phyloP scores from a whole-genome alignment of 2,113 vertebrate species.

The Baryphthengus martii region DNA sequence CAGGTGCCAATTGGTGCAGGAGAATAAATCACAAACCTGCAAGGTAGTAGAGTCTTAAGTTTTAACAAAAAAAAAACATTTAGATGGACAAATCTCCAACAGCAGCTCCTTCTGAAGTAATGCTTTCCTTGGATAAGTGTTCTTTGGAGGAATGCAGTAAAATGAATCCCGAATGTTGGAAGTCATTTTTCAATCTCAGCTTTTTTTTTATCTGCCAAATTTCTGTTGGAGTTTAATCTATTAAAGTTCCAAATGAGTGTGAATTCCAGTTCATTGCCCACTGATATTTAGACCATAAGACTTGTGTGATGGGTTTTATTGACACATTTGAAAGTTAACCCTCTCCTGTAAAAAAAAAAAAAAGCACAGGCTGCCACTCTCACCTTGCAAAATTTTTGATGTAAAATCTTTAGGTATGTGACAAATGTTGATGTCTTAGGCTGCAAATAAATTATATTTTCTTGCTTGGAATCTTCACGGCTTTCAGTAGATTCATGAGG shows the following conservation, averaged over 20 bases:
- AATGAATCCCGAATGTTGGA: background rate
- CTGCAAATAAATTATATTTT: background rate
- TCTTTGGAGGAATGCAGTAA: background rate
- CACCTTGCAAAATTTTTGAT: background rate
- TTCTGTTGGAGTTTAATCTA: slow-evolving; percentile 3
- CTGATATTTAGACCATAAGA: background rate
- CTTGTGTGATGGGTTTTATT: slow-evolving; percentile 7
- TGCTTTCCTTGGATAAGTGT: background rate
- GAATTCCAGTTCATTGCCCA: slow-evolving; percentile 48
- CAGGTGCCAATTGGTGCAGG: background rate
- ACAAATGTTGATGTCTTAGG: background rate
- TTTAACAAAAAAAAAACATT: background rate
- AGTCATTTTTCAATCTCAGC: background rate
- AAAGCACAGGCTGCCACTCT: background rate
- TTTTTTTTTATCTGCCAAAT: background rate
- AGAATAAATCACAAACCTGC: background rate
- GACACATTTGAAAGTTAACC: background rate
- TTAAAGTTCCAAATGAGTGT: background rate
- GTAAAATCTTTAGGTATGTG: background rate
- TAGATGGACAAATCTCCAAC: background rate
- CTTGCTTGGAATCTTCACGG: background rate
- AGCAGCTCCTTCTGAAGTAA: background rate
- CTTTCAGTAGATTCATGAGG: background rate
- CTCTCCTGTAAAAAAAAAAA: no score
- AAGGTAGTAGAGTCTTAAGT: background rate